These are phyloP conservation scores for Drosophila athabasca DNA, from an alignment of 1,140 invertebrate species.

Conservation along the genomic window DNA sequence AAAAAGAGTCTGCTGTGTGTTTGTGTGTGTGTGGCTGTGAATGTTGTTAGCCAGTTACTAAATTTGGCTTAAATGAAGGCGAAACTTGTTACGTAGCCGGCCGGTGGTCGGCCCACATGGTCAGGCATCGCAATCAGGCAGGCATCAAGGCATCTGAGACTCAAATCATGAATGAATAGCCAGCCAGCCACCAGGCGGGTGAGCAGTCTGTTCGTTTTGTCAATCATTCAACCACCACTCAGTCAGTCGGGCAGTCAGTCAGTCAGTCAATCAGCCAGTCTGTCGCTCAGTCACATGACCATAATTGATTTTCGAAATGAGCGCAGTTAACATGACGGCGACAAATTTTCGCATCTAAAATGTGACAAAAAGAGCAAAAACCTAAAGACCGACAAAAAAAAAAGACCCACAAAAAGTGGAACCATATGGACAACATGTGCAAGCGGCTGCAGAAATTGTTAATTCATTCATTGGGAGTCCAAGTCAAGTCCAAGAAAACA, in stretches of 20 bases:
- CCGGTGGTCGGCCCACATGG: conserved; percentile 70
- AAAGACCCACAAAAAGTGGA: conserved; percentile 15
- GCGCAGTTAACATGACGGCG: conserved; percentile 68
- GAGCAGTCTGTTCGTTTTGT: conserved; percentile 38
- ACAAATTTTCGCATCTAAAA: conserved; percentile 69
- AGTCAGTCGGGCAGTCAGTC: conserved; percentile 25
- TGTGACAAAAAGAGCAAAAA: conserved; percentile 48
- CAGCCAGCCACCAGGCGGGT: conserved; percentile 35
- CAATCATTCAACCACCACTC: conserved; percentile 1
- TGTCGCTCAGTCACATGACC: conserved; percentile 41
- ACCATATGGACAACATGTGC: conserved; percentile 56
- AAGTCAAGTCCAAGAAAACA: conserved; percentile 3
- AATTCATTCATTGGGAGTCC: conserved; percentile 53
- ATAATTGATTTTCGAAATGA: conserved; percentile 75
- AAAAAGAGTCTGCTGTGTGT: conserved; percentile 27
- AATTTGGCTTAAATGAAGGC: conserved; percentile 80
- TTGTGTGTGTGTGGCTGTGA: conserved; percentile 47
- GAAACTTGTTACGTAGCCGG: conserved; percentile 79
- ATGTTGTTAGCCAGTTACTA: conserved; percentile 77
- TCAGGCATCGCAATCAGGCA: conserved; percentile 7
- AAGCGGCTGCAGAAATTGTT: conserved; percentile 46
- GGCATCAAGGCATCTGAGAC: conserved; percentile 35
- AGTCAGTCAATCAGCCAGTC: conserved; percentile 15
- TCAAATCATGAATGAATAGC: conserved; percentile 75
- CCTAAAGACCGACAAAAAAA: conserved; percentile 30